These are phyloP conservation scores for Agrotis exclamationis DNA, from an alignment of 2,888 invertebrate species.

Conservation along the genomic window DNA sequence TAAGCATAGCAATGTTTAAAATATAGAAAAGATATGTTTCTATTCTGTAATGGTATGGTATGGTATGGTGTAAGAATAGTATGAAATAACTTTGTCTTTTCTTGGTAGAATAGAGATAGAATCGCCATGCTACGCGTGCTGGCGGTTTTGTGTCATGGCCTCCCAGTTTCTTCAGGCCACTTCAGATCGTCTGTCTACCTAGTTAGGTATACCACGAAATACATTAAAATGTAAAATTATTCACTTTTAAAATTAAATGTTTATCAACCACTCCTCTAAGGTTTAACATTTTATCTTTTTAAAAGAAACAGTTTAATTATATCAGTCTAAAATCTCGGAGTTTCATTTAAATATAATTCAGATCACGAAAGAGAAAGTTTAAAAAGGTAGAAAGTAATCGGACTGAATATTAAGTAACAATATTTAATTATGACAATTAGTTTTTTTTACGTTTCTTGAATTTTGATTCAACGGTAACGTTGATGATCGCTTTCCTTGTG, in stretches of 20 bases:
- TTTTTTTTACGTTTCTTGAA: conserved; percentile 44
- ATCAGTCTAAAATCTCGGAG: conserved; percentile 29
- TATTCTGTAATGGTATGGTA: no score
- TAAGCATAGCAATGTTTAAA: no score
- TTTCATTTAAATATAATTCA: conserved; percentile 33
- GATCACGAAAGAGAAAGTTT: conserved; percentile 60
- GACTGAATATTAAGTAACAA: conserved; percentile 55
- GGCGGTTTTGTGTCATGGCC: no score
- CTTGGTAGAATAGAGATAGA: no score
- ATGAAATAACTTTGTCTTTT: no score
- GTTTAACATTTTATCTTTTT: conserved; percentile 14
- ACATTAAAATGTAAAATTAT: conserved; percentile 25
- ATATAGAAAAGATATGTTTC: no score
- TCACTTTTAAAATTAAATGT: conserved; percentile 25
- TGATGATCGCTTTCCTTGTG: conserved; percentile 14
- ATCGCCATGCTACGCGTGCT: no score
- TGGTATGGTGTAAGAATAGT: no score
- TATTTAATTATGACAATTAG: conserved; percentile 62
- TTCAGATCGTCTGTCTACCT: no score
- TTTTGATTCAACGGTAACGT: conserved; percentile 31
- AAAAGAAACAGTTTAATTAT: conserved; percentile 4
- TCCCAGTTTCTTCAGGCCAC: no score
- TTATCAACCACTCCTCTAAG: conserved; percentile 8
- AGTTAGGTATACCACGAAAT: not conserved
- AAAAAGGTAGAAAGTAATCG: conserved; percentile 49